Conservation (phyloP, 2,797 vertebrate genomes). For the Sarcophilus harrisii region DNA sequence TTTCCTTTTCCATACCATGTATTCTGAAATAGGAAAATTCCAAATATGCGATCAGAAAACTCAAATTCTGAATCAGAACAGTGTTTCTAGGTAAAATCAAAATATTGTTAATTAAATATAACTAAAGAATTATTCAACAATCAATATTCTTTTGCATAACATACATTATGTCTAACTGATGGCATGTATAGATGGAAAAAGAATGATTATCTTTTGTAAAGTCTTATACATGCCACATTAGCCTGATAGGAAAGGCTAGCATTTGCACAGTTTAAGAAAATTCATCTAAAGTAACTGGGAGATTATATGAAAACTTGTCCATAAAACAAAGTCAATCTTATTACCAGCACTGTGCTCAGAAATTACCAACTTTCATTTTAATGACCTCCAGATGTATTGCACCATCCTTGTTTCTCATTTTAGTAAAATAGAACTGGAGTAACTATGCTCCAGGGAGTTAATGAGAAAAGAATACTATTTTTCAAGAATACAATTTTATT, state of each 20-base stretch:
- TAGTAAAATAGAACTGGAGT: slow-evolving; percentile 73
- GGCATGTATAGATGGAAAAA: slow-evolving; percentile 58
- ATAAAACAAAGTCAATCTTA: slow-evolving; percentile 75
- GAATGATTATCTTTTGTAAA: slow-evolving; percentile 28
- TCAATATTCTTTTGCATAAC: slow-evolving; percentile 30
- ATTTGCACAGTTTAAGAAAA: slow-evolving; percentile 74
- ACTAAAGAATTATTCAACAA: slow-evolving; percentile 53
- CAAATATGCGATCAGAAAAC: slow-evolving; percentile 18
- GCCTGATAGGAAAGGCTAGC: slow-evolving; percentile 54
- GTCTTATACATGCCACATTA: slow-evolving; percentile 55
- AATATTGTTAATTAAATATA: slow-evolving; percentile 55
- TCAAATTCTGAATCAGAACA: not conserved
- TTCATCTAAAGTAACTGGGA: slow-evolving; percentile 73
- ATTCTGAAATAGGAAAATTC: slow-evolving; percentile 60
- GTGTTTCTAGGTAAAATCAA: slow-evolving; percentile 54
- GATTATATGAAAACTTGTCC: slow-evolving; percentile 73
- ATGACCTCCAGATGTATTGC: slow-evolving; percentile 75
- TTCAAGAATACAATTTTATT: slow-evolving; percentile 69
- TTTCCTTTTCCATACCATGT: not conserved
- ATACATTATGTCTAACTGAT: slow-evolving; percentile 55
- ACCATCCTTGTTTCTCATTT: slow-evolving; percentile 74
- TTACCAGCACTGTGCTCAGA: slow-evolving; percentile 69
- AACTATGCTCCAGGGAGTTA: slow-evolving; percentile 74
- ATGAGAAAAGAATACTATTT: slow-evolving; percentile 37
- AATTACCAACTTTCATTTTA: slow-evolving; percentile 75